Evolutionary conservation across 2,113 vertebrate species (phyloP).

Genomic region (Rattus rattus): DNA sequence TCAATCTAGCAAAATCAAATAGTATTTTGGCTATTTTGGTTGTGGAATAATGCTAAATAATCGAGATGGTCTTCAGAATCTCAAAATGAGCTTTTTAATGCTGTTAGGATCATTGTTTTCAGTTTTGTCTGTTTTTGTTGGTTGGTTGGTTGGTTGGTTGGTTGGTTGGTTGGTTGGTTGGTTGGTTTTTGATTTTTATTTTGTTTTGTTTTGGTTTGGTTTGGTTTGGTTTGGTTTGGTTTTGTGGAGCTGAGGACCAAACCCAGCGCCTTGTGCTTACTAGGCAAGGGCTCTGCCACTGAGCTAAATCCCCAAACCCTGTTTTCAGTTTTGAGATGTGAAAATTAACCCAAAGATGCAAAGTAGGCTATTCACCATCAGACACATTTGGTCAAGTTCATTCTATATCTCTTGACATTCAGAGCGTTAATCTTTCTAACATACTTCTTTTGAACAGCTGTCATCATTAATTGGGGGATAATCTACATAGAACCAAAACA

Average conservation of each 20-base stretch:
- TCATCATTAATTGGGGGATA: not conserved
- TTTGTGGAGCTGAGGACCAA: no score
- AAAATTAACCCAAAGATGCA: not conserved
- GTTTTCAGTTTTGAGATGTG: not conserved
- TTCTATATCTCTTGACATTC: not conserved
- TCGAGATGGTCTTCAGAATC: not conserved
- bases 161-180: no score
- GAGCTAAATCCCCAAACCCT: not conserved
- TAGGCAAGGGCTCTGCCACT: no score
- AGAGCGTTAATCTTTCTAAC: slow-evolving; percentile 20
- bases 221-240: no score
- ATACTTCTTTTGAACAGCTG: not conserved
- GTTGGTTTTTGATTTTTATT: no score
- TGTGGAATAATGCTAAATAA: not conserved
- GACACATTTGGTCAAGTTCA: not conserved
- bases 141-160: no score
- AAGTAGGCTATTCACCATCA: slow-evolving; percentile 25
- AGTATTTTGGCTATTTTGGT: not conserved
- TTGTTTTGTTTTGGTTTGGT: no score
- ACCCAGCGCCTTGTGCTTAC: no score
- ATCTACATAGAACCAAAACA: slow-evolving; percentile 34
- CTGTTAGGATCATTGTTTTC: not conserved
- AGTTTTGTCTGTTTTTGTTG: not conserved
- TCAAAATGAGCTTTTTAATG: not conserved
- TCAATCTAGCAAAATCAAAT: slow-evolving; percentile 4